A percentile compares a stretch with the other conserved stretches of the same genome.
These are phyloP conservation scores for Conger conger DNA, from an alignment of 2,113 vertebrate species.

Conservation along the genomic window DNA sequence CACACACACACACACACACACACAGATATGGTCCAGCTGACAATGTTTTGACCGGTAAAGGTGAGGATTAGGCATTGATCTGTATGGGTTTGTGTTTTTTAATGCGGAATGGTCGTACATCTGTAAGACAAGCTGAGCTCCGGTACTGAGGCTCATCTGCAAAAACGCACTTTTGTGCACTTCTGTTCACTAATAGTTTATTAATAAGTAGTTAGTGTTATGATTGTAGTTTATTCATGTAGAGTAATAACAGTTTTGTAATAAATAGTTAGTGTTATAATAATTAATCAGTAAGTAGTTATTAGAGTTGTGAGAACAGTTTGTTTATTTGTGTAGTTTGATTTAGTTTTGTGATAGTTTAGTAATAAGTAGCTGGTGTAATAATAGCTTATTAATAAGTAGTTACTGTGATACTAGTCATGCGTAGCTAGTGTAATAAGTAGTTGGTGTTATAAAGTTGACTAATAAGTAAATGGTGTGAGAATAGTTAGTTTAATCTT, in stretches of 20 bases:
- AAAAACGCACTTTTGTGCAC: too few relatives aligned
- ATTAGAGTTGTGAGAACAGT: too few relatives aligned
- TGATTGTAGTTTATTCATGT: too few relatives aligned
- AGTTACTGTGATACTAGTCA: neutral
- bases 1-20: constrained; percentile 32
- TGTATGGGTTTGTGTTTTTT: too few relatives aligned
- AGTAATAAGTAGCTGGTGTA: neutral
- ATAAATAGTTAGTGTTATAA: neutral
- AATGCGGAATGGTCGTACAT: too few relatives aligned
- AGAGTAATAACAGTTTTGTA: too few relatives aligned
- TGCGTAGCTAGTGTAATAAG: neutral
- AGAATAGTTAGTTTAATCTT: neutral
- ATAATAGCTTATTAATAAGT: neutral
- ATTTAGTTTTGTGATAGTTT: neutral
- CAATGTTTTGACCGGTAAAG: too few relatives aligned
- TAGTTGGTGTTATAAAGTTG: neutral
- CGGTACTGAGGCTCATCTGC: constrained; percentile 66
- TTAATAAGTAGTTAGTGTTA: too few relatives aligned
- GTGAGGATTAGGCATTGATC: too few relatives aligned
- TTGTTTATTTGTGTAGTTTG: too few relatives aligned
- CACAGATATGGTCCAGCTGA: too few relatives aligned
- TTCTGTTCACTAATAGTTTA: constrained; percentile 49
- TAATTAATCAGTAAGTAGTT: neutral
- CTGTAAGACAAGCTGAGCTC: constrained; percentile 71
- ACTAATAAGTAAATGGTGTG: neutral